These are phyloP conservation scores for Petrocephalus sullivani DNA, from an alignment of 2,797 vertebrate genomes.

Conservation along the genomic window DNA sequence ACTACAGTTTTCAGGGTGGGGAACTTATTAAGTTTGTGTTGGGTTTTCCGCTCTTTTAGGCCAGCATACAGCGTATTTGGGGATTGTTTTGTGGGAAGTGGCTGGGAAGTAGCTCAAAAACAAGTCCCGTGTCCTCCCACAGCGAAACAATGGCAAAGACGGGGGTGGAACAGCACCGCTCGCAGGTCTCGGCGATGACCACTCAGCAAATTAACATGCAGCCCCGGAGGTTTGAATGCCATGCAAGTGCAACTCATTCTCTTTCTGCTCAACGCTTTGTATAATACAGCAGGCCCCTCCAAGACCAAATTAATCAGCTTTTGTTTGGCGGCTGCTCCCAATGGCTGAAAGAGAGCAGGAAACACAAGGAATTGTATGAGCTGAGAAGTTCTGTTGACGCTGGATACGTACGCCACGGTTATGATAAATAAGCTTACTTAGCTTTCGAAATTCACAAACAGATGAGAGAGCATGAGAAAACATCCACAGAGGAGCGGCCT, in stretches of 20 bases:
- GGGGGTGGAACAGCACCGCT: neutral
- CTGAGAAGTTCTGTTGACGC: neutral
- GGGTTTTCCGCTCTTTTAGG: neutral
- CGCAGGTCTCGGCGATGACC: neutral
- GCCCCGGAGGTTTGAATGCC: neutral
- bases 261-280: neutral
- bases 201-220: neutral
- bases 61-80: neutral
- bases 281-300: neutral
- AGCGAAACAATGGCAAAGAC: neutral
- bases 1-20: neutral
- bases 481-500: neutral
- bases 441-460: neutral
- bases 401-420: neutral
- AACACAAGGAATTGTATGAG: conserved; percentile 6
- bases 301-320: neutral
- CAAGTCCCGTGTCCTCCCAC: neutral
- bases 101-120: neutral
- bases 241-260: neutral
- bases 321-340: neutral
- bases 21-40: neutral
- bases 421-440: conserved; percentile 15
- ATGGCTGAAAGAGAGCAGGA: neutral
- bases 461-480: conserved; percentile 10
- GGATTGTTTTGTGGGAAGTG: neutral